These are phyloP conservation scores for Argyrosomus regius DNA, from an alignment of 2,797 vertebrate species.

Conservation along the genomic window DNA sequence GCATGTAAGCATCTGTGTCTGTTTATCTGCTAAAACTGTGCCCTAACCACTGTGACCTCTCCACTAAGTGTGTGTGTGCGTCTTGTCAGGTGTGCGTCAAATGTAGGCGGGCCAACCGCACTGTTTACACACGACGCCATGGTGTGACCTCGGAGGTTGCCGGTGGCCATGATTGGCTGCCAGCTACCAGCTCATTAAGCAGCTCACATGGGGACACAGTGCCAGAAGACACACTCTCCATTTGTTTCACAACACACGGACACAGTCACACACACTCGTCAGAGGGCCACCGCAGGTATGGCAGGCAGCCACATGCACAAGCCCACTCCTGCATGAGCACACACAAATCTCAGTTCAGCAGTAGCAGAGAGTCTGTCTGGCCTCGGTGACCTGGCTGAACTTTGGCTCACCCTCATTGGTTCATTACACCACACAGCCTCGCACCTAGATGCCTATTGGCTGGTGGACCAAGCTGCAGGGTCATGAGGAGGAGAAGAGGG, in stretches of 20 bases:
- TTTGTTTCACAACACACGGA: constrained; percentile 82
- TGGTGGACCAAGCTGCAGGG: constrained; percentile 32
- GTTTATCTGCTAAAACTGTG: constrained; percentile 42
- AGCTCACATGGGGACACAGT: constrained; percentile 41
- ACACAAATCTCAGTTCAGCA: constrained; percentile 23
- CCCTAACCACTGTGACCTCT: constrained; percentile 58
- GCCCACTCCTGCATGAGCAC: constrained; percentile 19
- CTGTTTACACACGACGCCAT: constrained; percentile 72
- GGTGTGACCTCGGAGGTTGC: constrained; percentile 70
- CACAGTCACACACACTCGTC: constrained; percentile 71
- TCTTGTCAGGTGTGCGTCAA: constrained; percentile 67
- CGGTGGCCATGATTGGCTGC: constrained; percentile 72
- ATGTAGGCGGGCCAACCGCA: constrained; percentile 61
- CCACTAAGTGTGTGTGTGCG: constrained; percentile 52
- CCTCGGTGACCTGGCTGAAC: constrained; percentile 72
- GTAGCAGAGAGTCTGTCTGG: constrained; percentile 35
- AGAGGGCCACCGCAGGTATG: constrained; percentile 66
- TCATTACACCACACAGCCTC: constrained; percentile 62
- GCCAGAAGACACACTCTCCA: constrained; percentile 75
- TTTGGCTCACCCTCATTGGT: constrained; percentile 73
- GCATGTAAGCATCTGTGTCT: constrained; percentile 38
- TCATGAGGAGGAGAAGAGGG: constrained; percentile 29
- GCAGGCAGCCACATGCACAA: constrained; percentile 51
- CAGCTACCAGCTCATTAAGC: constrained; percentile 75
- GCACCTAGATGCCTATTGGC: constrained; percentile 68